Evolutionary conservation across 2,113 vertebrate species (phyloP), one percentile per base, ranked within the genome.

Genomic region (Mastomys coucha): DNA sequence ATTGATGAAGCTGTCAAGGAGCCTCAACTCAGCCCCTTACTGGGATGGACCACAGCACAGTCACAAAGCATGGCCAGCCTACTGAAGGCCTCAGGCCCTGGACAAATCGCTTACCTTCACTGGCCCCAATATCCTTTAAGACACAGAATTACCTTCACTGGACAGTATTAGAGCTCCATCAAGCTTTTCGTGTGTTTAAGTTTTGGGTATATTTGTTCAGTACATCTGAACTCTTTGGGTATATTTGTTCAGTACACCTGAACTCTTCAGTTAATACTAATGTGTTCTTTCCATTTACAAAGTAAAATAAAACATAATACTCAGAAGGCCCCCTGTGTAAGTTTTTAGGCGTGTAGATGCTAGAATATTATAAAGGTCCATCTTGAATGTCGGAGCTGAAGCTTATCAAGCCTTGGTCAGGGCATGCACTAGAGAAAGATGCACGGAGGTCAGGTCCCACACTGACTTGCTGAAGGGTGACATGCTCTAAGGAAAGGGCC

Each of bases 221-320:
- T 16, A 20, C 22, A 70, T 80, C 82, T 89, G 36, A 96, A 80
- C 24, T 51, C 73, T 95, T 92, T 24, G 60, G 36, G 26, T 49
- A 26, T 85, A 36, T 92, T 93, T 22, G 63, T 39, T 87, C 42
- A 51, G 16, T 16, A 20, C 22, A 70, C 76, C 82, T 89, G 36
- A 96, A 80, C 24, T 51, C 73, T 95, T 92, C 67, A 42, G 58
- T 90, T 70, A 53, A 56, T 51, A 67, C 49, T 56, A 67, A 95
- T 67, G n/a, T 60, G 26, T 89, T 86, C 49, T 49, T 96, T 77
- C 93, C 75, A 92, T 31, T 39, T 53, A 88, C 70, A 91, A 96
- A 92, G 73, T 4, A 73, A 93, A 89, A 91, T 11, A 12, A 77
- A 69, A 63, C 39, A 86, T 13, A 75, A 8, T 28, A 88, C 31